phyloP scores from a whole-genome alignment of 1,140 invertebrate genomes.

The Magallana gigas region DNA sequence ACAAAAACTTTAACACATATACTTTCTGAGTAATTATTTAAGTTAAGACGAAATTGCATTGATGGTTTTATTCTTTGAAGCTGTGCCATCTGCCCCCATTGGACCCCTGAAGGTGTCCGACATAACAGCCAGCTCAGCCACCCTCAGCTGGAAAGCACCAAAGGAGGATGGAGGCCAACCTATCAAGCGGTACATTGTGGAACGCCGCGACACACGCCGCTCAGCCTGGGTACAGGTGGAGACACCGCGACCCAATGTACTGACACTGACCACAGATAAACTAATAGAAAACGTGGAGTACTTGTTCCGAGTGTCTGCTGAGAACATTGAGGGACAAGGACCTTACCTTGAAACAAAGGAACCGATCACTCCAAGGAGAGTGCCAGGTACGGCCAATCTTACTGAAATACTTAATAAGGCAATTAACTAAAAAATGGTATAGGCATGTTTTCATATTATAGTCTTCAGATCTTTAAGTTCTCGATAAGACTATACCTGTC shows the following conservation, averaged over 20 bases:
- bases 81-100: constrained; percentile 69
- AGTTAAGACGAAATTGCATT: too few species aligned
- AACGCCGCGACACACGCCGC: constrained; percentile 85
- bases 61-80: constrained; percentile 66
- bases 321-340: constrained; percentile 92
- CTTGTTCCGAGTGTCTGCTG: constrained; percentile 93
- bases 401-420: too few species aligned
- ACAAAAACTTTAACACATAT: not conserved
- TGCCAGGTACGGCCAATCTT: constrained; percentile 63
- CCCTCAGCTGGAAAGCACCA: constrained; percentile 94
- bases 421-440: too few species aligned
- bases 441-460: too few species aligned
- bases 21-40: too few species aligned
- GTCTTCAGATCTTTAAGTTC: too few species aligned
- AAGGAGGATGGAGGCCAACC: constrained; percentile 95
- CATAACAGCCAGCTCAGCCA: constrained; percentile 95
- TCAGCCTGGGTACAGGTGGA: constrained; percentile 70
- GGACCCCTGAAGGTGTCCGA: constrained; percentile 92
- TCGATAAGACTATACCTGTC: too few species aligned
- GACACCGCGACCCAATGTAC: constrained; percentile 59
- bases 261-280: constrained; percentile 86
- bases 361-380: constrained; percentile 67
- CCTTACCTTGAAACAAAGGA: constrained; percentile 88
- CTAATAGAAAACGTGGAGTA: constrained; percentile 93
- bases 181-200: constrained; percentile 95